A percentile compares a stretch with the other conserved stretches of the same genome.
These are phyloP conservation scores for Leptestheria dahalacensis DNA, from an alignment of 1,140 invertebrate species.

Conservation along the genomic window DNA sequence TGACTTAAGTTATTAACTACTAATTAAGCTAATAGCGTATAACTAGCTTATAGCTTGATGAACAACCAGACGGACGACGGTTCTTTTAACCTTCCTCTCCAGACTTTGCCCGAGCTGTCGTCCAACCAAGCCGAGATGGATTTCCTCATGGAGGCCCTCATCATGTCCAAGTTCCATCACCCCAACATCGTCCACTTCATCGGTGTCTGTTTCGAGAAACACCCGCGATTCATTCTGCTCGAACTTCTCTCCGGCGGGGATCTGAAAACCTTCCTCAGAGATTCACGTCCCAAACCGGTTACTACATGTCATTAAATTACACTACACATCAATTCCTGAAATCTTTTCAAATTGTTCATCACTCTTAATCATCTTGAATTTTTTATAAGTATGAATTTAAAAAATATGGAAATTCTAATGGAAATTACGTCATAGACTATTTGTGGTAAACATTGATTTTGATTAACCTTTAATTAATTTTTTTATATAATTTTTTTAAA, in stretches of 20 bases:
- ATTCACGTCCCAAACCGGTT: conserved; percentile 70
- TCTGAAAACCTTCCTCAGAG: conserved; percentile 83
- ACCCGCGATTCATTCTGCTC: conserved; percentile 86
- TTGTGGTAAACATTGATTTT: too few species aligned
- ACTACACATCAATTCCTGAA: too few species aligned
- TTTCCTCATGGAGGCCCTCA: conserved; percentile 93
- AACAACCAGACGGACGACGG: too few species aligned
- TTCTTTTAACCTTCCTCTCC: conserved; percentile 16
- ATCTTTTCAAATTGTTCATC: too few species aligned
- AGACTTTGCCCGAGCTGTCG: conserved; percentile 77
- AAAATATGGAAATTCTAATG: too few species aligned
- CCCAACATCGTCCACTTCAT: conserved; percentile 92
- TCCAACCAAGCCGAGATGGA: conserved; percentile 84
- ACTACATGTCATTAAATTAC: conserved; percentile 16
- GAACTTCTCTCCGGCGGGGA: conserved; percentile 91
- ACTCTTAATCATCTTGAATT: too few species aligned
- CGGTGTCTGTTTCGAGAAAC: conserved; percentile 90
- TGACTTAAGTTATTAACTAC: too few species aligned
- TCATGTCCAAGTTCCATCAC: conserved; percentile 96
- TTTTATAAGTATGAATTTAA: too few species aligned
- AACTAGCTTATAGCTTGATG: too few species aligned
- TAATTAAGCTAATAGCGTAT: too few species aligned
- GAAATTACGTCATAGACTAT: too few species aligned
- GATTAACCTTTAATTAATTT: too few species aligned
- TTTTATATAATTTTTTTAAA: conserved; percentile 23